A percentile compares a stretch with the other conserved stretches of the same genome.
These are phyloP conservation scores for Cottoperca gobio DNA, from an alignment of 2,797 vertebrate species.

Conservation along the genomic window DNA sequence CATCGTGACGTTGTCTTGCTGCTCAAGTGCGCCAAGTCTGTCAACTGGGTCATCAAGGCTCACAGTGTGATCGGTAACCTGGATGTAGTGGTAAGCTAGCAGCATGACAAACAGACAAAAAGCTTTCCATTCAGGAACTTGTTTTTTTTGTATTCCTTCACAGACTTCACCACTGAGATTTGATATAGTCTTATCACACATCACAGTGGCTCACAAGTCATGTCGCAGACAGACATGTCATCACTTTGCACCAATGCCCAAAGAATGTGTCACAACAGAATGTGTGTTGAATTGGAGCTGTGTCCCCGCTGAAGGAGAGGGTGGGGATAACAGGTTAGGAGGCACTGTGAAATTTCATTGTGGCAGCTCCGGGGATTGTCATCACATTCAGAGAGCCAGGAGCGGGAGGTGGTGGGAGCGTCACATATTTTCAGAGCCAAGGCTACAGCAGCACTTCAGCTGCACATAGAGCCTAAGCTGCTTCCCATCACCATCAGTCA, in stretches of 20 bases:
- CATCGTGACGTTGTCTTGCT: constrained; percentile 89
- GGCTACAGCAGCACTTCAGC: constrained; percentile 38
- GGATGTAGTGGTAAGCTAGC: constrained; percentile 89
- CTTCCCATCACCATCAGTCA: constrained; percentile 46
- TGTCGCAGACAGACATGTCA: constrained; percentile 49
- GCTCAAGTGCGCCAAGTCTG: constrained; percentile 92
- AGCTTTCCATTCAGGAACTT: background rate
- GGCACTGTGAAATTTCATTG: constrained; percentile 64
- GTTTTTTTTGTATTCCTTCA: constrained; percentile 7
- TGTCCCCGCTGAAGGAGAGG: constrained; percentile 26
- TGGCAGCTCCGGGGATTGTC: constrained; percentile 56
- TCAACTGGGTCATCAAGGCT: constrained; percentile 97
- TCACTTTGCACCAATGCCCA: constrained; percentile 38
- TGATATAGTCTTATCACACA: constrained; percentile 29
- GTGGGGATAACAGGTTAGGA: constrained; percentile 48
- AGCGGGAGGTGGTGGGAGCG: background rate
- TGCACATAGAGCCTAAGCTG: constrained; percentile 35
- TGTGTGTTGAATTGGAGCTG: constrained; percentile 46
- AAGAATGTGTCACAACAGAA: constrained; percentile 45
- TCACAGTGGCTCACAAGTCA: constrained; percentile 13
- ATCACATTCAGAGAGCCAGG: constrained; percentile 35
- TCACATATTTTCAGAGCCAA: constrained; percentile 44
- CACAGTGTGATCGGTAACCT: constrained; percentile 89
- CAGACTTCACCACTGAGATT: background rate
- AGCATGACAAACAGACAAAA: constrained; percentile 5